Conservation (phyloP, 2,113 vertebrate species). For the Nymphicus hollandicus region DNA sequence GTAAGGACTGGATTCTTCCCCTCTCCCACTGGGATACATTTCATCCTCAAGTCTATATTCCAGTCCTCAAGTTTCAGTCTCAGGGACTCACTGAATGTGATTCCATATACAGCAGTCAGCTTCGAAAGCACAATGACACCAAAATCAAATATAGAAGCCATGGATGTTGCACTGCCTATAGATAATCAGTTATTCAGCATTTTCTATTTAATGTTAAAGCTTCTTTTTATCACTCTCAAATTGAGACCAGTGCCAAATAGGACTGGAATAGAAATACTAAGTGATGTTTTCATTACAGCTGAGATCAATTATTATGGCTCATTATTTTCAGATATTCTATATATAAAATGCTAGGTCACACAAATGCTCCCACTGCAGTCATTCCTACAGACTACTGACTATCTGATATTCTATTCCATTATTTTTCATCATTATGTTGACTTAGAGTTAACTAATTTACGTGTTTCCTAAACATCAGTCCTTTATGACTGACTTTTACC, state of each 20-base stretch:
- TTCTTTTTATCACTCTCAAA: not conserved
- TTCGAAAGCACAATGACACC: not conserved
- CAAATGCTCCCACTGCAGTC: rapidly evolving
- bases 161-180: not conserved
- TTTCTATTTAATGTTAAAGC: not conserved
- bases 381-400: not conserved
- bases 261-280: not conserved
- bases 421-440: not conserved
- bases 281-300: not conserved
- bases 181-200: not conserved
- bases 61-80: not conserved
- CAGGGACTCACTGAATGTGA: not conserved
- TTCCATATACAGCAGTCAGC: not conserved
- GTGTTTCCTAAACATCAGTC: not conserved
- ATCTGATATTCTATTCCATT: not conserved
- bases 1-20: not conserved
- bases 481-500: not conserved
- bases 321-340: slow-evolving; percentile 35
- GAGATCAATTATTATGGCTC: slow-evolving; percentile 5
- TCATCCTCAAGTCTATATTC: not conserved
- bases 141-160: not conserved
- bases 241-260: not conserved
- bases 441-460: not conserved
- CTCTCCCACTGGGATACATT: not conserved
- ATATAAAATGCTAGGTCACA: not conserved